Evolutionary conservation across 1,140 invertebrate species (phyloP).

Genomic region (Drosophila azteca): DNA sequence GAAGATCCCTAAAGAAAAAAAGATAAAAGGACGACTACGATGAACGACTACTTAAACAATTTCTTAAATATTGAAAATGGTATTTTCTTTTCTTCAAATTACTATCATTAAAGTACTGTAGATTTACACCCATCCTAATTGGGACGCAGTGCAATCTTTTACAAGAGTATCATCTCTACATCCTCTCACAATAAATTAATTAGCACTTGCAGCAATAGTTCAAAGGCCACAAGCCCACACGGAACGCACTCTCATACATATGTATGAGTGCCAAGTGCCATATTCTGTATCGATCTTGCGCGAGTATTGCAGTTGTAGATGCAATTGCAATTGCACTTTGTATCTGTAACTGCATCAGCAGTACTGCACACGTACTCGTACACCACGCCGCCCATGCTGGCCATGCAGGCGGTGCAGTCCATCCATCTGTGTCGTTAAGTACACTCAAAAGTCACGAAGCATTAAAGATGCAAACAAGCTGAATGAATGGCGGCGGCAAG

Average conservation of each 20-base stretch:
- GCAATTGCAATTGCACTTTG: constrained; percentile 39
- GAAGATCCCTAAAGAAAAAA: too few relatives aligned
- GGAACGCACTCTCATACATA: constrained; percentile 20
- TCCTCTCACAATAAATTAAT: constrained; percentile 58
- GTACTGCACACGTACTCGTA: constrained; percentile 32
- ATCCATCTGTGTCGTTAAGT: constrained; percentile 79
- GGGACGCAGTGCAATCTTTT: constrained; percentile 15
- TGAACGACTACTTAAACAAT: too few relatives aligned
- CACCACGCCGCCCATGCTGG: constrained; percentile 11
- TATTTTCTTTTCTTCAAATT: too few relatives aligned
- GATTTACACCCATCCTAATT: neutral
- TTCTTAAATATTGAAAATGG: too few relatives aligned
- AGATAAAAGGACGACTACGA: too few relatives aligned
- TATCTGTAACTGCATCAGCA: constrained; percentile 63
- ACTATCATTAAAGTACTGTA: too few relatives aligned
- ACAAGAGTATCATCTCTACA: constrained; percentile 30
- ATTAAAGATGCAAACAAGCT: constrained; percentile 81
- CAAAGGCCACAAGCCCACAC: constrained; percentile 29
- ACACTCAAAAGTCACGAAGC: constrained; percentile 78
- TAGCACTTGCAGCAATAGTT: constrained; percentile 43
- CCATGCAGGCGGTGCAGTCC: constrained; percentile 60
- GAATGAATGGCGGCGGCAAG: constrained; percentile 58
- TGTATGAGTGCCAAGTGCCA: constrained; percentile 8
- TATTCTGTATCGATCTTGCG: constrained; percentile 23
- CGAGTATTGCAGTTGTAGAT: neutral